A percentile compares a stretch with the other conserved stretches of the same genome.
Evolutionary conservation across 2,113 vertebrate species (phyloP).

Genomic region (Cryptoleucopteryx plumbea): DNA sequence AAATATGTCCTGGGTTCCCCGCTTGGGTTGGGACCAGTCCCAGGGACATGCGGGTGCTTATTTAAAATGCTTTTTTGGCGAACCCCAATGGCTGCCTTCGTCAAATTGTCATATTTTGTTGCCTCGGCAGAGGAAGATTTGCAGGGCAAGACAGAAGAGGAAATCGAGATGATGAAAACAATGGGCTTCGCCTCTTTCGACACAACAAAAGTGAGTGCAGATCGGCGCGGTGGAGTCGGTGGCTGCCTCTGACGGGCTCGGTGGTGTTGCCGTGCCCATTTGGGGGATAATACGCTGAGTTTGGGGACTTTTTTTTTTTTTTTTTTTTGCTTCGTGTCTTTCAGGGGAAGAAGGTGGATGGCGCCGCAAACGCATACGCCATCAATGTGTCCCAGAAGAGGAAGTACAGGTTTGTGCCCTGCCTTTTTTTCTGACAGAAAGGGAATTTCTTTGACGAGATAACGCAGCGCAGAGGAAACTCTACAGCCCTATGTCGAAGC

Average conservation of each 20-base stretch:
- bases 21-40: fast-evolving
- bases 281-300: fast-evolving
- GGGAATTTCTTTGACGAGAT: neutral
- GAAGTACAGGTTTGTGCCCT: constrained; percentile 87
- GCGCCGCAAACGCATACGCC: constrained; percentile 87
- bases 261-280: neutral
- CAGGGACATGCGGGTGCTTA: fast-evolving
- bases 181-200: constrained; percentile 93
- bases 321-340: neutral
- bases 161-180: constrained; percentile 97
- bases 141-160: constrained; percentile 94
- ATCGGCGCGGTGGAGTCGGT: fast-evolving
- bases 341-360: constrained; percentile 88
- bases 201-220: constrained; percentile 81
- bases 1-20: fast-evolving
- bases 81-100: fast-evolving
- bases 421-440: neutral
- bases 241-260: fast-evolving
- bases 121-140: constrained; percentile 86
- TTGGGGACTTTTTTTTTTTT: neutral
- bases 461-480: neutral
- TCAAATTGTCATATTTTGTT: neutral
- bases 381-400: constrained; percentile 94
- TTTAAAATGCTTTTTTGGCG: neutral
- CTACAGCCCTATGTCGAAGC: neutral